Percentiles rank a stretch among this genome's conserved stretches.
Evolutionary conservation across 2,888 invertebrate species (phyloP).

Genomic region (Panorpa germanica): DNA sequence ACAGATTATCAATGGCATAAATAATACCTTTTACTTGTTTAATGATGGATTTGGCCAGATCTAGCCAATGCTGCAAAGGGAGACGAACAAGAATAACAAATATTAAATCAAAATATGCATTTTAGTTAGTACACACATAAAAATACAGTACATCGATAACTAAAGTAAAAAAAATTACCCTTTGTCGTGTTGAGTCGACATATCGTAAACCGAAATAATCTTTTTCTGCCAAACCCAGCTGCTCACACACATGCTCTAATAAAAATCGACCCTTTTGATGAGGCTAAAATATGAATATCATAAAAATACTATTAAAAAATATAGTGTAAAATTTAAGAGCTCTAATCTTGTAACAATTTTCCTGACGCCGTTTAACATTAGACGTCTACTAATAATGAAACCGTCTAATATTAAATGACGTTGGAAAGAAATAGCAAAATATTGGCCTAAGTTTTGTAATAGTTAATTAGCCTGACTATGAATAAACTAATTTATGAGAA

Average conservation of each 20-base stretch:
- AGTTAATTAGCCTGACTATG: no score
- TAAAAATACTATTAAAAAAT: constrained; percentile 6
- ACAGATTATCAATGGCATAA: no score
- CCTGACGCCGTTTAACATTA: no score
- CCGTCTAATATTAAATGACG: no score
- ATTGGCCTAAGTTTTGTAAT: no score
- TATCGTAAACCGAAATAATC: constrained; percentile 89
- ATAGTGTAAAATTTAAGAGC: constrained; percentile 2
- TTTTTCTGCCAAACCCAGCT: constrained; percentile 77
- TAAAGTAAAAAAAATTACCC: constrained; percentile 37
- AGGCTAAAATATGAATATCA: constrained; percentile 36
- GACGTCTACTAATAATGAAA: no score
- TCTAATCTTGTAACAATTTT: not conserved
- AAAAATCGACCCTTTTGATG: constrained; percentile 80
- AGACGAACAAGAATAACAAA: no score
- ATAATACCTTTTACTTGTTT: constrained; percentile 88
- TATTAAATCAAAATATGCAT: constrained; percentile 10
- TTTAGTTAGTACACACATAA: constrained; percentile 10
- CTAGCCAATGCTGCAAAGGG: constrained; percentile 77
- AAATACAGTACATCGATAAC: constrained; percentile 6
- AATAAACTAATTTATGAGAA: no score
- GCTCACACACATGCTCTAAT: constrained; percentile 77
- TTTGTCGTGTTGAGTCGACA: constrained; percentile 73
- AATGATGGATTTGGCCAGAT: constrained; percentile 71
- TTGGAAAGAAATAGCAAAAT: no score